Conservation (phyloP, 2,113 vertebrate species). For the Chroicocephalus ridibundus region DNA sequence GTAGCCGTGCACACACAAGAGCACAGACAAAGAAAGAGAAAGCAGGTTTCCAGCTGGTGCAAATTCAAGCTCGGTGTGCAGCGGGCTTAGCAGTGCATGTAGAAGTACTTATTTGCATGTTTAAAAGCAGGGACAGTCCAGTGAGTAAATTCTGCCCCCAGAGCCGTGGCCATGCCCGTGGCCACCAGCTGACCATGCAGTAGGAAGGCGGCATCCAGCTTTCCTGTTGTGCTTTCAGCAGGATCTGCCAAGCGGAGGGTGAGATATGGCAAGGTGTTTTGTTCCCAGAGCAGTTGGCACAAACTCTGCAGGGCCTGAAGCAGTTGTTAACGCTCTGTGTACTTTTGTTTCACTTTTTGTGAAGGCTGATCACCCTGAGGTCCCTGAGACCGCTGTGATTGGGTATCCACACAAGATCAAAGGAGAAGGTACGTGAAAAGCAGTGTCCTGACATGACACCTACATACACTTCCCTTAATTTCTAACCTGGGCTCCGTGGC, state of each 20-base stretch:
- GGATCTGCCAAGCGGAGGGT: not conserved
- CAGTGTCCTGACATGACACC: not conserved
- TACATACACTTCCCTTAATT: not conserved
- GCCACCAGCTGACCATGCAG: not conserved
- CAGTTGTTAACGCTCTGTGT: not conserved
- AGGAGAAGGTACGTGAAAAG: conserved; percentile 85
- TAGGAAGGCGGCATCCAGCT: not conserved
- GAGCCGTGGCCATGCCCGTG: fast-evolving
- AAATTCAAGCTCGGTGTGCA: not conserved
- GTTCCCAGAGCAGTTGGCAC: not conserved
- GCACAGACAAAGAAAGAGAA: not conserved
- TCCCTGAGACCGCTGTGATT: conserved; percentile 91
- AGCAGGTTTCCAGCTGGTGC: not conserved
- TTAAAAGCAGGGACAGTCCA: not conserved
- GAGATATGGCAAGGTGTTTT: not conserved
- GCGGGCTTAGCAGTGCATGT: not conserved
- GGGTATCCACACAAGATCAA: conserved; percentile 87
- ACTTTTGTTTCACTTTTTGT: not conserved
- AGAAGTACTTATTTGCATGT: not conserved
- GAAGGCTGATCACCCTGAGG: conserved; percentile 87
- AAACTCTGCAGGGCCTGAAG: not conserved
- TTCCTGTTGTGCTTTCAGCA: not conserved
- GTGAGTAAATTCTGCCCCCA: not conserved
- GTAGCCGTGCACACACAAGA: not conserved
- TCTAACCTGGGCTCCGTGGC: not conserved